phyloP scores from a whole-genome alignment of 2,888 invertebrate species.

The Zele albiditarsus region DNA sequence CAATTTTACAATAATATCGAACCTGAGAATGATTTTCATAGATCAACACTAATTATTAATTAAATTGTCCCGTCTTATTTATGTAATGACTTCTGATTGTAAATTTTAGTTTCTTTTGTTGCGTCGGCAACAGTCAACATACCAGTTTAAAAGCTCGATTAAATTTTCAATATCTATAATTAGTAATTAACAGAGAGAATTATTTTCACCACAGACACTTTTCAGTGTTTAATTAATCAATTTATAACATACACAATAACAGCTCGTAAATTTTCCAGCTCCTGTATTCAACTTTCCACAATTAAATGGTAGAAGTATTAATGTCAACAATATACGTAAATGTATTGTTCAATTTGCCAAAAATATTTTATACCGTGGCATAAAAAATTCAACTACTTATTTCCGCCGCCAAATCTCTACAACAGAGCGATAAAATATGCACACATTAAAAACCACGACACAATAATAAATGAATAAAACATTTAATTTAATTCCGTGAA shows the following conservation, averaged over 20 bases:
- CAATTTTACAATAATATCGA: constrained; percentile 28
- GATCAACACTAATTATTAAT: constrained; percentile 21
- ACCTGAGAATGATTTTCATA: constrained; percentile 4
- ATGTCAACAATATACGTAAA: background rate
- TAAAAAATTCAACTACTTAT: background rate
- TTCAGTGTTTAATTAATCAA: background rate
- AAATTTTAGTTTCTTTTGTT: background rate
- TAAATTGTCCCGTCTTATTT: constrained; percentile 4
- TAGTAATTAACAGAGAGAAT: background rate
- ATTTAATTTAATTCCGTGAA: background rate
- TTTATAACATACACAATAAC: background rate
- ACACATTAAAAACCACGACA: background rate
- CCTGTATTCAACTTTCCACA: background rate
- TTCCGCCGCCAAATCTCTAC: background rate
- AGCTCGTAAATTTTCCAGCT: background rate
- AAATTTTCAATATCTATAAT: background rate
- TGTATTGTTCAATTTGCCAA: background rate
- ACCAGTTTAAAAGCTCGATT: background rate
- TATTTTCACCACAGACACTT: background rate
- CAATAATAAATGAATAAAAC: background rate
- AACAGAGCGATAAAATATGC: background rate
- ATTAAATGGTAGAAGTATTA: background rate
- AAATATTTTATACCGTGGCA: background rate
- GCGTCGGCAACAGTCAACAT: background rate
- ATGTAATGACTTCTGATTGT: constrained; percentile 15